phyloP scores from a whole-genome alignment of 2,113 vertebrate species.

The Lampris incognitus region DNA sequence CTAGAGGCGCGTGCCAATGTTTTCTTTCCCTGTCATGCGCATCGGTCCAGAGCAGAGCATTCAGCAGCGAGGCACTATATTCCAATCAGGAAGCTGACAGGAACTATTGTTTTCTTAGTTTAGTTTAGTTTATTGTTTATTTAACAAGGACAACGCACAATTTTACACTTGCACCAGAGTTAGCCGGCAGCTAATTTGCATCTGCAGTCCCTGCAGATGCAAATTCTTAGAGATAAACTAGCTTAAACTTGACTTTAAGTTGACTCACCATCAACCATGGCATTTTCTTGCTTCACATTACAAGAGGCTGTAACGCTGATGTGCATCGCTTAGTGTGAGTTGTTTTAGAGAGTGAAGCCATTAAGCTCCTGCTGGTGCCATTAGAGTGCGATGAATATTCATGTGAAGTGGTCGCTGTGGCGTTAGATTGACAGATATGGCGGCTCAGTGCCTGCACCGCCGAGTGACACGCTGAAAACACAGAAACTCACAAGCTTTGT shows the following conservation, averaged over 20 bases:
- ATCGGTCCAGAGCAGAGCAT: neutral
- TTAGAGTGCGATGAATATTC: conserved; percentile 70
- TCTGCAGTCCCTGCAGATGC: too few species aligned
- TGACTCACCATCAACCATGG: neutral
- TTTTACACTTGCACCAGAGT: too few species aligned
- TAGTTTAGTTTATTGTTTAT: too few species aligned
- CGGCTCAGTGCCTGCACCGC: conserved; percentile 64
- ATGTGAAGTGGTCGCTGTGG: conserved; percentile 55
- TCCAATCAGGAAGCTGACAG: too few species aligned
- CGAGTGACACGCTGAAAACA: conserved; percentile 61
- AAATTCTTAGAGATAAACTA: too few species aligned
- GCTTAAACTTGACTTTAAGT: too few species aligned
- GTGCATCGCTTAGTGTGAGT: conserved; percentile 39
- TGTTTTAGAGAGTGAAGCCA: conserved; percentile 41
- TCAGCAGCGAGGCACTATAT: too few species aligned
- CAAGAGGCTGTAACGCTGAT: conserved; percentile 51
- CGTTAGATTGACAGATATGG: conserved; percentile 62
- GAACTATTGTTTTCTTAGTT: too few species aligned
- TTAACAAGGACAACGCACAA: too few species aligned
- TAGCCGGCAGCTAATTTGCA: too few species aligned
- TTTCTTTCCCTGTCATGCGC: neutral
- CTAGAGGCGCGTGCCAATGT: neutral
- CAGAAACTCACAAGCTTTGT: conserved; percentile 56
- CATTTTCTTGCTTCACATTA: conserved; percentile 18
- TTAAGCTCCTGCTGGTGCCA: conserved; percentile 50